These are phyloP conservation scores for Chelon auratus DNA, from an alignment of 2,797 vertebrate species.

Conservation along the genomic window DNA sequence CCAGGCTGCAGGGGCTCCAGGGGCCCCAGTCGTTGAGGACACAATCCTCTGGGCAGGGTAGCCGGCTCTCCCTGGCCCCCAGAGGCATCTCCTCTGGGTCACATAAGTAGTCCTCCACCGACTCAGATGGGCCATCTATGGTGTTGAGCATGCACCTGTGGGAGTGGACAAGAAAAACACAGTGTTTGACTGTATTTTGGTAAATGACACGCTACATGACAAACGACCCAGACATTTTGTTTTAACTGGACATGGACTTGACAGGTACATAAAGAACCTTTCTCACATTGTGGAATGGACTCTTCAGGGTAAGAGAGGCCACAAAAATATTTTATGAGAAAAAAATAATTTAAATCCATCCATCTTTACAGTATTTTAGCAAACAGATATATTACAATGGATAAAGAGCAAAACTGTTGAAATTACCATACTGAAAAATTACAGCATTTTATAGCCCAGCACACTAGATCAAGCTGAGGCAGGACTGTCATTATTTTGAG, in stretches of 20 bases:
- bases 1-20: slow-evolving; percentile 93
- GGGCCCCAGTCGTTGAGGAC: slow-evolving; percentile 94
- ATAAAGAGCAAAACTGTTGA: no score
- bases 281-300: background rate
- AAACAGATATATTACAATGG: no score
- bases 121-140: slow-evolving; percentile 93
- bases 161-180: slow-evolving; percentile 20
- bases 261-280: slow-evolving; percentile 9
- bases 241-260: slow-evolving; percentile 14
- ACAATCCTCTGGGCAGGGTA: slow-evolving; percentile 96
- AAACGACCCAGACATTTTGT: background rate
- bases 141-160: slow-evolving; percentile 97
- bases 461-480: no score
- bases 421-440: no score
- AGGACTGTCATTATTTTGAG: no score
- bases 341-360: background rate
- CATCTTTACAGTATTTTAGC: no score
- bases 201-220: background rate
- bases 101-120: slow-evolving; percentile 96
- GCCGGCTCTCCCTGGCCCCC: slow-evolving; percentile 91
- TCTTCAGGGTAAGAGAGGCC: background rate
- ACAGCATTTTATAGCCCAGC: no score
- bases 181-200: slow-evolving; percentile 21
- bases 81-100: slow-evolving; percentile 98
- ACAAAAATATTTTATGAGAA: background rate